phyloP scores from a whole-genome alignment of 2,113 vertebrate genomes.

The Triplophysa tibetana region DNA sequence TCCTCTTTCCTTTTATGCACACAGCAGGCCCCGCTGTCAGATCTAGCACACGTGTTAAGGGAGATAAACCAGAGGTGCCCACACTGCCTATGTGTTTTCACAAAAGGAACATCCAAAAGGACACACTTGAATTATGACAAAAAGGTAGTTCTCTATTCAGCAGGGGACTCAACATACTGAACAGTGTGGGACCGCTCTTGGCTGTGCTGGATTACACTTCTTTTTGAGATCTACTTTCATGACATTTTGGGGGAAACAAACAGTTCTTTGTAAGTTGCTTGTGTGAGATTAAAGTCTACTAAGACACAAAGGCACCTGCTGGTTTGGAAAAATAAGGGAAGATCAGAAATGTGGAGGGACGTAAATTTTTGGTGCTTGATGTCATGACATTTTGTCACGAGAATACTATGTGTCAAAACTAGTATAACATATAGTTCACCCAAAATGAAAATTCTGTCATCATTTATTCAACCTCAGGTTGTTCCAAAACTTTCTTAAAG shows the following conservation, averaged over 20 bases:
- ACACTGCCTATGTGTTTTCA: slow-evolving; percentile 5
- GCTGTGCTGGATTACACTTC: slow-evolving; percentile 1
- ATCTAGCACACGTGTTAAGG: slow-evolving; percentile 15
- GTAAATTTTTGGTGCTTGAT: too few species aligned
- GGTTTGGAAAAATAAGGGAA: too few species aligned
- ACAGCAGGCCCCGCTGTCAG: slow-evolving; percentile 36
- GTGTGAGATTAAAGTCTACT: too few species aligned
- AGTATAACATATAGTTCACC: too few species aligned
- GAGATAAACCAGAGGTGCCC: slow-evolving; percentile 44
- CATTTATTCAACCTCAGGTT: too few species aligned
- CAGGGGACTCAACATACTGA: neutral
- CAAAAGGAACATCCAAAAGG: slow-evolving; percentile 12
- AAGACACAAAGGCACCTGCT: too few species aligned
- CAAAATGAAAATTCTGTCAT: too few species aligned
- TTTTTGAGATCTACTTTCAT: neutral
- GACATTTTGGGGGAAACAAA: neutral
- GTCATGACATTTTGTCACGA: too few species aligned
- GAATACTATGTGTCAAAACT: neutral
- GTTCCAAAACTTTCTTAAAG: too few species aligned
- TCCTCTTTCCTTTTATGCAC: slow-evolving; percentile 45
- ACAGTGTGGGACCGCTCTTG: neutral
- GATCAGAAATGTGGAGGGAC: too few species aligned
- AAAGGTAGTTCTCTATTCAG: slow-evolving; percentile 7
- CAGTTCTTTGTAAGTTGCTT: too few species aligned
- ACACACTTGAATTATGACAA: slow-evolving; percentile 35